Percentiles rank a stretch among this genome's conserved stretches.
Evolutionary conservation across 53 echinoderm and acorn worm species (phyloP).

Genomic region (Patiria pectinifera): DNA sequence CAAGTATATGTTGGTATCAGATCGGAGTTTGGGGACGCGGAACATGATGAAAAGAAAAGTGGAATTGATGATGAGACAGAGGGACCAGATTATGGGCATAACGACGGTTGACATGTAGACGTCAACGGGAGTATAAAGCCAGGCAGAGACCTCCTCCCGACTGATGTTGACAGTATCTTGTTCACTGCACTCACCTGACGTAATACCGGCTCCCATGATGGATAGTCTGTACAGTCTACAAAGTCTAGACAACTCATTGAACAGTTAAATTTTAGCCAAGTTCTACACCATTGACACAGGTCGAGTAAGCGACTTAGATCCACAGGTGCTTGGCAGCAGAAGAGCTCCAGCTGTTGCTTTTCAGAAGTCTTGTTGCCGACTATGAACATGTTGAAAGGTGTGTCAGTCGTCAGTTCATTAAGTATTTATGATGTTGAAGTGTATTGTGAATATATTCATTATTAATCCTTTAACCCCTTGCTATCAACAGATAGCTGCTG

Average conservation of each 20-base stretch:
- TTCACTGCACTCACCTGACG: neutral
- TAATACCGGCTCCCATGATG: neutral
- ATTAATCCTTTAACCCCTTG: too few relatives aligned
- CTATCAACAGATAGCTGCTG: too few relatives aligned
- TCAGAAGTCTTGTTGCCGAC: too few relatives aligned
- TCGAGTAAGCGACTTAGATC: neutral
- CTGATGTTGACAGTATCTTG: neutral
- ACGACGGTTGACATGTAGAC: conserved; percentile 43
- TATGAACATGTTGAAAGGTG: too few relatives aligned
- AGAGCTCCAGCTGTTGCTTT: too few relatives aligned
- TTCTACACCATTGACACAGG: neutral
- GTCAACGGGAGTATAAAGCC: neutral
- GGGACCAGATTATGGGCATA: conserved; percentile 51
- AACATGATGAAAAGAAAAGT: conserved; percentile 66
- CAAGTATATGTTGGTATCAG: conserved; percentile 69
- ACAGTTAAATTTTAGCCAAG: neutral
- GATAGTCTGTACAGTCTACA: neutral
- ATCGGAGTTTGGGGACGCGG: conserved; percentile 57
- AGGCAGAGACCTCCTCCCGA: neutral
- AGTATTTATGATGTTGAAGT: too few relatives aligned
- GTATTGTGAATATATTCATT: too few relatives aligned
- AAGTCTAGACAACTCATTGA: neutral
- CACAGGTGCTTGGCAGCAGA: too few relatives aligned
- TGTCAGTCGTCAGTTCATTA: too few relatives aligned
- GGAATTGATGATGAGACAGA: conserved; percentile 56